Evolutionary conservation across 1,140 invertebrate genomes (phyloP).

Genomic region (Drosophila melanica): DNA sequence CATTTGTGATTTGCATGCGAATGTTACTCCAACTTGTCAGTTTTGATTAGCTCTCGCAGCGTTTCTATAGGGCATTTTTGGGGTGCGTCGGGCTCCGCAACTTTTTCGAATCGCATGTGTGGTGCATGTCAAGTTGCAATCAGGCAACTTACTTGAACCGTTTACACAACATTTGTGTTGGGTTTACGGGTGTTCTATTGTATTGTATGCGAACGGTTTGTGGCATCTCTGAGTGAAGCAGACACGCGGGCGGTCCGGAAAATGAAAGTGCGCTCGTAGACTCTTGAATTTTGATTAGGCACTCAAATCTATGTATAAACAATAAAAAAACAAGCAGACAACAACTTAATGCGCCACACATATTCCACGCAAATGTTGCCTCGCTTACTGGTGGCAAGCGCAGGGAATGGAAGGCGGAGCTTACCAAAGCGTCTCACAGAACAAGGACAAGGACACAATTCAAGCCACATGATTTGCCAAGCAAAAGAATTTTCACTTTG

Average conservation of each 20-base stretch:
- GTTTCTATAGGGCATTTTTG: neutral
- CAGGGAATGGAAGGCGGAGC: neutral
- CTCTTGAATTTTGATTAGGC: conserved; percentile 51
- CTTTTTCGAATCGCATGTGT: neutral
- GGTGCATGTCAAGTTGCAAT: conserved; percentile 48
- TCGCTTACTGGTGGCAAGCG: neutral
- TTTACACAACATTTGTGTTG: conserved; percentile 54
- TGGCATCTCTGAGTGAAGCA: conserved; percentile 5
- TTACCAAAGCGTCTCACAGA: neutral
- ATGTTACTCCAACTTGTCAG: conserved; percentile 21
- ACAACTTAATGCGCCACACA: conserved; percentile 49
- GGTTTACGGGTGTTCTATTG: conserved; percentile 1
- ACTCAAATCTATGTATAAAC: conserved; percentile 49
- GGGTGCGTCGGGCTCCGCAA: neutral
- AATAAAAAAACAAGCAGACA: conserved; percentile 45
- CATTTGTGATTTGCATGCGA: neutral
- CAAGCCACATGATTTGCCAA: conserved; percentile 2
- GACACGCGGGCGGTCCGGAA: conserved; percentile 8
- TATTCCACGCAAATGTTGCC: conserved; percentile 16
- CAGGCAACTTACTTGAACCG: conserved; percentile 28
- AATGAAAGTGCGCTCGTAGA: conserved; percentile 1
- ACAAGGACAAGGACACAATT: conserved; percentile 17
- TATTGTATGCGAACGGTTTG: neutral
- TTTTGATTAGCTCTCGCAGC: conserved; percentile 23
- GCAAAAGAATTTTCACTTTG: conserved; percentile 1